Conservation (phyloP, 53 echinoderm and acorn worm species). For the Temnopleurus reevesii region DNA sequence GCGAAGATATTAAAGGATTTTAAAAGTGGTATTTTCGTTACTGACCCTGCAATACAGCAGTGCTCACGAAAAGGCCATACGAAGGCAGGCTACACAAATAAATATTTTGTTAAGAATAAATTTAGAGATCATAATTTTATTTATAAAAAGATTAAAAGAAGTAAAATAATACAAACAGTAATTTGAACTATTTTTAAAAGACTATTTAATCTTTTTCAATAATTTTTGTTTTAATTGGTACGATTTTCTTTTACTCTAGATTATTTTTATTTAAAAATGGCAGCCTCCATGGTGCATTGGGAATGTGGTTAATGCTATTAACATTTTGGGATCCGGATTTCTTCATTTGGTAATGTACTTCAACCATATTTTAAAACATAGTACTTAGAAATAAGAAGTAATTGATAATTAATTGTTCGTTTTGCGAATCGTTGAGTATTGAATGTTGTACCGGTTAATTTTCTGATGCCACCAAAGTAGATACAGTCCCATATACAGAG, state of each 20-base stretch:
- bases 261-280: too few species aligned
- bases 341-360: not conserved
- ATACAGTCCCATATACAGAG: too few species aligned
- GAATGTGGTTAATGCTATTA: too few species aligned
- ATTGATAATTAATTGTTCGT: too few species aligned
- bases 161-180: too few species aligned
- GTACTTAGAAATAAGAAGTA: not conserved
- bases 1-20: not conserved
- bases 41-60: constrained; percentile 28
- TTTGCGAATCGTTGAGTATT: too few species aligned
- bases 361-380: not conserved
- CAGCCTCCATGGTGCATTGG: constrained; percentile 30
- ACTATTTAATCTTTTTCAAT: not conserved
- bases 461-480: too few species aligned
- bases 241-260: not conserved
- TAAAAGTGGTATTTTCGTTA: not conserved
- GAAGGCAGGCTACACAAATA: too few species aligned
- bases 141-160: too few species aligned
- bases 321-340: not conserved
- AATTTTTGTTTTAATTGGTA: not conserved
- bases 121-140: too few species aligned
- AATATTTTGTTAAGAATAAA: too few species aligned
- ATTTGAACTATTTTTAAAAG: not conserved
- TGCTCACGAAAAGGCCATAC: constrained; percentile 16
- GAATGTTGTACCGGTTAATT: too few species aligned